A percentile compares a stretch with the other conserved stretches of the same genome.
phyloP scores from a whole-genome alignment of 2,888 invertebrate genomes.

The Chesias legatella region DNA sequence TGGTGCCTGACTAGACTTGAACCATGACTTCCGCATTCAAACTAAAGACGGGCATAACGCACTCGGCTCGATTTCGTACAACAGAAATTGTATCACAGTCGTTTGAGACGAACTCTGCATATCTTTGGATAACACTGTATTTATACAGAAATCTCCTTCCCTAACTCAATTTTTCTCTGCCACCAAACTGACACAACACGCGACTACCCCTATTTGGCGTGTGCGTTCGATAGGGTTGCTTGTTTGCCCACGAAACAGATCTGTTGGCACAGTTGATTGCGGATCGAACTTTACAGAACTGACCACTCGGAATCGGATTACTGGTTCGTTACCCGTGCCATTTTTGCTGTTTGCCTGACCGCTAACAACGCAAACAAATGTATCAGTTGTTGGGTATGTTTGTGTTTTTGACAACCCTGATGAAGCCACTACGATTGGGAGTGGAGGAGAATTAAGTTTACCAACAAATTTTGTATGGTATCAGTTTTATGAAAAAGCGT shows the following conservation, averaged over 20 bases:
- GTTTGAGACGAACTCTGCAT: no score
- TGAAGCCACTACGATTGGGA: conserved; percentile 21
- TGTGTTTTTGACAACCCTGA: conserved; percentile 49
- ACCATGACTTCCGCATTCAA: no score
- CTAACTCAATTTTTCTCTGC: no score
- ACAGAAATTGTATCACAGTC: no score
- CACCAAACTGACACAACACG: conserved; percentile 10
- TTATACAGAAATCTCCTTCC: no score
- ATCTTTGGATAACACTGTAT: no score
- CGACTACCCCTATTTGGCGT: conserved; percentile 7
- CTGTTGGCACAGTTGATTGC: conserved; percentile 72
- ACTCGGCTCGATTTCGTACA: no score
- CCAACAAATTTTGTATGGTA: no score
- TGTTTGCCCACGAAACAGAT: conserved; percentile 69
- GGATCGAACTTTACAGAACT: conserved; percentile 69
- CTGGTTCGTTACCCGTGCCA: conserved; percentile 64
- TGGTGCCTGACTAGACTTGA: no score
- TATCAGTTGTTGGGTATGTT: conserved; percentile 40
- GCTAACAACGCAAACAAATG: conserved; percentile 62
- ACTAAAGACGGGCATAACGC: no score
- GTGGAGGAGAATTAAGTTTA: no score
- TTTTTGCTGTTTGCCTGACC: conserved; percentile 66
- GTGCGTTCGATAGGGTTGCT: conserved; percentile 41
- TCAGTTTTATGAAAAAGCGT: no score
- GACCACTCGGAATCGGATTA: conserved; percentile 73